Percentiles rank a stretch among this genome's conserved stretches.
These are phyloP conservation scores for Puffinus mauretanicus DNA, from an alignment of 2,113 vertebrate genomes.

Conservation along the genomic window DNA sequence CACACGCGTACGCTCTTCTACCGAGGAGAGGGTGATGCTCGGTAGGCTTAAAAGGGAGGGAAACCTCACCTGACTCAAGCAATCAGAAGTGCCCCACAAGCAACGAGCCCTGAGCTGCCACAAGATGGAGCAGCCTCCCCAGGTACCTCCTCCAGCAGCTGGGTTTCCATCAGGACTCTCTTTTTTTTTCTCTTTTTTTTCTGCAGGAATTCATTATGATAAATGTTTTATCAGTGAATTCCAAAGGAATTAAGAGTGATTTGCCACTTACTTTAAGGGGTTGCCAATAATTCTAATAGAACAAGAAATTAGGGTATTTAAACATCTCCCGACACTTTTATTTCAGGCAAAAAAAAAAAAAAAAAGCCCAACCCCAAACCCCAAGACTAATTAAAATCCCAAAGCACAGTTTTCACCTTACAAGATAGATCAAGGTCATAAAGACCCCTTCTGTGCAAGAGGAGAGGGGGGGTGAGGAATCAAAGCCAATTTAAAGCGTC, in stretches of 20 bases:
- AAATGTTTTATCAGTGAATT: slow-evolving; percentile 42
- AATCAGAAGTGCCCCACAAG: neutral
- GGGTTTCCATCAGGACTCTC: neutral
- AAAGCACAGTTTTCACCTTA: neutral
- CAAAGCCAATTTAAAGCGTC: neutral
- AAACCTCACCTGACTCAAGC: neutral
- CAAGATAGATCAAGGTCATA: neutral
- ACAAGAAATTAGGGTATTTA: neutral
- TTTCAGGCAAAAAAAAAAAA: neutral
- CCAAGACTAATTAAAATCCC: neutral
- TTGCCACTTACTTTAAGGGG: slow-evolving; percentile 1
- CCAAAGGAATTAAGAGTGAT: neutral
- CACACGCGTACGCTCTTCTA: neutral
- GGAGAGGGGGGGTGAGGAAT: neutral
- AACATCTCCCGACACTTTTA: neutral
- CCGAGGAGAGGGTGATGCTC: neutral
- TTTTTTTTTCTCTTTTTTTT: fast-evolving
- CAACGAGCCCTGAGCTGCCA: neutral
- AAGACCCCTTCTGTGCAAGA: neutral
- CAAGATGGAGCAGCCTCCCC: neutral
- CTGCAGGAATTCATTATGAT: neutral
- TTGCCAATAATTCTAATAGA: neutral
- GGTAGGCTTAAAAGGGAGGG: neutral
- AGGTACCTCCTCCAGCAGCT: neutral
- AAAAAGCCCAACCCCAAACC: neutral